Conservation (phyloP, 2,888 invertebrate species). For the Leptogaster cylindrica region DNA sequence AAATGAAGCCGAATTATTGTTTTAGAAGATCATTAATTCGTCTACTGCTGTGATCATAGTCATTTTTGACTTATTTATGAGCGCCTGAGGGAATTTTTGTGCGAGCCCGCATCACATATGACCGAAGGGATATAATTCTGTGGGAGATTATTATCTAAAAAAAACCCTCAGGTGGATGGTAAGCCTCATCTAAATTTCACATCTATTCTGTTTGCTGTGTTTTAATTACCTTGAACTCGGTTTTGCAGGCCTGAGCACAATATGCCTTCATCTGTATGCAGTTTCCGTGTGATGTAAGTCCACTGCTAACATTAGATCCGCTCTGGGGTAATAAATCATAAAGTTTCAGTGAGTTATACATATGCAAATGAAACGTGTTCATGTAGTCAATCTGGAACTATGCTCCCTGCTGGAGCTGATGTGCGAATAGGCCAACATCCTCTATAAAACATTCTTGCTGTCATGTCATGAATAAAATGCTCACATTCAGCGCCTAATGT, state of each 20-base stretch:
- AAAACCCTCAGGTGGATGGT: not conserved
- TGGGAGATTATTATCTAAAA: too few species aligned
- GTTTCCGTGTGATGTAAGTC: conserved; percentile 10
- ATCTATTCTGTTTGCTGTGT: not conserved
- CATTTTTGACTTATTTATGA: conserved; percentile 32
- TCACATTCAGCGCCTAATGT: conserved; percentile 33
- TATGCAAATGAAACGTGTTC: conserved; percentile 38
- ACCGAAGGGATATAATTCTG: too few species aligned
- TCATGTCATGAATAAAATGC: conserved; percentile 32
- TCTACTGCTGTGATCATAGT: conserved; percentile 13
- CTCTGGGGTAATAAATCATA: conserved; percentile 29
- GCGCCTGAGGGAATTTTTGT: not conserved
- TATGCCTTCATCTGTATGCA: conserved; percentile 18
- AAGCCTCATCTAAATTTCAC: conserved; percentile 6
- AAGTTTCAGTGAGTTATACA: conserved; percentile 28
- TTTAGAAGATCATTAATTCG: conserved; percentile 37
- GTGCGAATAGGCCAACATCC: conserved; percentile 38
- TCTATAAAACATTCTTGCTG: conserved; percentile 33
- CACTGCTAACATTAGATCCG: conserved; percentile 24
- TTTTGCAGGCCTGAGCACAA: not conserved
- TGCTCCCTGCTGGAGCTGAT: conserved; percentile 11
- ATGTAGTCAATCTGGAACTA: conserved; percentile 30
- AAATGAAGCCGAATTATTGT: conserved; percentile 39
- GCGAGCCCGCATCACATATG: not conserved
- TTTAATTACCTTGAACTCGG: conserved; percentile 27